Evolutionary conservation across 92 coral and sea anemone species (phyloP).

Genomic region (Epizoanthus ramosus): DNA sequence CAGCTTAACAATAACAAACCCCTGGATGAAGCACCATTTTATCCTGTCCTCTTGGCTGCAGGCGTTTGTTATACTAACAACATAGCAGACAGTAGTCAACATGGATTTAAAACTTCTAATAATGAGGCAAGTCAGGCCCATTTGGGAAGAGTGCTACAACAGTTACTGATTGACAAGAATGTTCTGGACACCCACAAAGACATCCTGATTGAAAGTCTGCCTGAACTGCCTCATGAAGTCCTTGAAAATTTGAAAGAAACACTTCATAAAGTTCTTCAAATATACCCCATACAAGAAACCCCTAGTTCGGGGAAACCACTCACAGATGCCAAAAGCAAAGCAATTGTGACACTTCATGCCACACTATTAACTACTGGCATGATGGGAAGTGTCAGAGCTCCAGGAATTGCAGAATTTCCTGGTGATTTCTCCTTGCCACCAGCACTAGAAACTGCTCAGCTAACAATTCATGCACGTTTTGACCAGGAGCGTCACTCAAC

Average conservation of each 20-base stretch:
- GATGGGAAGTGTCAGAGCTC: neutral
- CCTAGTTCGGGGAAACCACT: neutral
- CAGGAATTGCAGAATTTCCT: slow-evolving; percentile 32
- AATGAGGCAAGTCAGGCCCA: slow-evolving; percentile 35
- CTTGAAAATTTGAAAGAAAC: neutral
- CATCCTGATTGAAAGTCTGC: slow-evolving; percentile 8
- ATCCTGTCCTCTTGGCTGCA: slow-evolving; percentile 35
- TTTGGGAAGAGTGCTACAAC: slow-evolving; percentile 18
- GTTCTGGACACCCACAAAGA: neutral
- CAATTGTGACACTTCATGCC: neutral
- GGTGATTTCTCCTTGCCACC: slow-evolving; percentile 12
- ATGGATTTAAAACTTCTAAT: slow-evolving; percentile 6
- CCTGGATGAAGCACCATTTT: slow-evolving; percentile 38
- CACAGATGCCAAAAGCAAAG: neutral
- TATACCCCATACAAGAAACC: neutral
- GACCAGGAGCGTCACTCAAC: slow-evolving; percentile 22
- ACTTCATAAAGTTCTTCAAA: neutral
- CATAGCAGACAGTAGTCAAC: slow-evolving; percentile 16
- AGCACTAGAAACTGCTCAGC: neutral
- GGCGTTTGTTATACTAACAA: slow-evolving; percentile 39
- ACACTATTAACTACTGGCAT: neutral
- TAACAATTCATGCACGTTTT: slow-evolving; percentile 6
- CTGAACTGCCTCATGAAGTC: slow-evolving; percentile 14
- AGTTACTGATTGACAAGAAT: neutral
- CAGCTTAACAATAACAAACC: slow-evolving; percentile 26